Base-by-base conservation (phyloP, 2,888 invertebrate species). In the Clepsis dumicolana region DNA sequence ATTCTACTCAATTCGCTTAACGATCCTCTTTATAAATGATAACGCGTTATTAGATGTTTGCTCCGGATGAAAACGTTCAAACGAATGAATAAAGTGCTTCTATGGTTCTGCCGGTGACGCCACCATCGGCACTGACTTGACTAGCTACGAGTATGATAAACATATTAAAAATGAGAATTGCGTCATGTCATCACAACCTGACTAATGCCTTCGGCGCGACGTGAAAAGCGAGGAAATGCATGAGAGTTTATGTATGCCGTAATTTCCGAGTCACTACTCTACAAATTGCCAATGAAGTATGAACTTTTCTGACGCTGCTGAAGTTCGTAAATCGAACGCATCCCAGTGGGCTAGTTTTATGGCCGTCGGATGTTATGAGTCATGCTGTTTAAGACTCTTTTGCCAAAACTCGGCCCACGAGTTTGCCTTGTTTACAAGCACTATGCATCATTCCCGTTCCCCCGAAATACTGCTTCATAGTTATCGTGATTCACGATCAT, bases 371-470 rank as follows among this genome's bases (percentile, higher is more conserved):
- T 48, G 56, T 14, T 27, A 52, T 63, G 68, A 64, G 16, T 66
- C 59, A 65, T 50, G 44, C 18, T 53, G 44, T 62, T 57, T 48
- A 67, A 64, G 60, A 41, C 53, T 65, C 48, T 53, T 52, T 69
- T 67, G 74, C 70, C 65, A 74, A 73, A 75, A 70, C 57, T 65
- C 73, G 27, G 61, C 67, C 72, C 73, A 75, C 73, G 70, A 56
- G 32, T 38, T 75, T 78, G 77, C 80, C 80, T 80, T 79, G 76
- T 70, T 59, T 69, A 75, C 63, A 60, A 66, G 61, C 65, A 65
- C 10, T 72, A 78, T 60, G 21, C 62, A 80, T 82, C 80, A 83
- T 75, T 83, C 77, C 77, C 73, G 73, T 77, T 81, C 78, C 82
- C 71, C 63, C 65, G 74, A 80, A 79, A 70, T 38, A 72, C 73